Base-by-base conservation (phyloP, 2,888 invertebrate genomes). In the Bellardia bayeri region DNA sequence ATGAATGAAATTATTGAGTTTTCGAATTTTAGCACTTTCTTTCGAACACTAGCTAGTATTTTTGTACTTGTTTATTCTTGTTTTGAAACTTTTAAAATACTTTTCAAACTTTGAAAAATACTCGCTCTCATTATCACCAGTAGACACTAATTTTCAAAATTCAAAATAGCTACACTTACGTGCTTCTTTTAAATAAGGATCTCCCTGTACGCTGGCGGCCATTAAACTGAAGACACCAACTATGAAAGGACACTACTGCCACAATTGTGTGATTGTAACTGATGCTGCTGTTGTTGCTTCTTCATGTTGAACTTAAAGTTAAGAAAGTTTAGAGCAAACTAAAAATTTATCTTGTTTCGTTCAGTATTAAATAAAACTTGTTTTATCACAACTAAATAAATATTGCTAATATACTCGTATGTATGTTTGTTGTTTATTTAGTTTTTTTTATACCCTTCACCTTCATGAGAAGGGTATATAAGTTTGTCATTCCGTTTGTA, bases 131-230 rank as follows among this genome's bases (percentile, higher is more conserved):
- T 37, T 61, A 9, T n/a, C n/a, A n/a, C n/a, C n/a, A n/a, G n/a
- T n/a, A n/a, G 14, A 58, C 14, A 58, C 37, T 37, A 45, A 74
- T 11, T 56, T 58, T 58, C 1, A 58, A 33, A 42, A 33, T 56
- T 58, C 9, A 2, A 63, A 51, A 30, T 61, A 40, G 14, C 42
- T 42, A 45, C 16, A 88, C 89, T 86, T 88, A 90, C 90, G 90
- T 72, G 88, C 82, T 85, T 88, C 85, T 33, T 86, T 89, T 63
- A 90, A 68, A 68, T 89, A 90, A 61, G 33, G 56, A 80, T 81
- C 82, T n/a, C 37, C 63, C 71, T 42, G 64, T 6, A 61, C 78
- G 23, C 51, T 56, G 49, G 33, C 45, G 33, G 71, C 11, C 49
- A 71, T 51, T 63, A 63, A 69, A 85, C 68, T 75, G 23, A 37